A percentile compares a stretch with the other conserved stretches of the same genome.
Conservation (phyloP, 2,888 invertebrate species). For the Rhingia rostrata region DNA sequence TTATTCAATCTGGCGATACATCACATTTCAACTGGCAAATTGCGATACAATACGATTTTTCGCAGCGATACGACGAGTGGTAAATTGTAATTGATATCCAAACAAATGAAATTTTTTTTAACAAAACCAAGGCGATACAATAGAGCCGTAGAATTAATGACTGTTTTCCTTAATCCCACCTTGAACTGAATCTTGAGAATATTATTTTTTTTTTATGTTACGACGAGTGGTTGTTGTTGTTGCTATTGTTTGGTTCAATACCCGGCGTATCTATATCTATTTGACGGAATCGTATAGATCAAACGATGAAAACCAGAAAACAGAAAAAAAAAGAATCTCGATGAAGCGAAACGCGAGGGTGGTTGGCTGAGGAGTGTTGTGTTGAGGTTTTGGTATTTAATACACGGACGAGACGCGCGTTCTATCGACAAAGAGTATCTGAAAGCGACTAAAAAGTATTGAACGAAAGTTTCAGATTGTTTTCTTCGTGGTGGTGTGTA, state of each 20-base stretch:
- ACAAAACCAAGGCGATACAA: slow-evolving; percentile 1
- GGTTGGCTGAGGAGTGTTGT: slow-evolving; percentile 41
- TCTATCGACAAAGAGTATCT: slow-evolving; percentile 74
- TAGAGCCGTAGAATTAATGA: slow-evolving; percentile 10
- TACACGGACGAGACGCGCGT: slow-evolving; percentile 63
- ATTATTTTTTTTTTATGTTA: slow-evolving; percentile 18
- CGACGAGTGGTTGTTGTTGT: slow-evolving; percentile 9
- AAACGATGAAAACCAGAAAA: background rate
- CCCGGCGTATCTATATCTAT: slow-evolving; percentile 53
- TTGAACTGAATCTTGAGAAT: slow-evolving; percentile 41
- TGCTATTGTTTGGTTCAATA: slow-evolving; percentile 63
- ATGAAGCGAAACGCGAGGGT: slow-evolving; percentile 54
- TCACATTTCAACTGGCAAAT: slow-evolving; percentile 12
- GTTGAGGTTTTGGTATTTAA: slow-evolving; percentile 17
- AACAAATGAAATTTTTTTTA: slow-evolving; percentile 2
- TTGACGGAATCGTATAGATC: slow-evolving; percentile 13
- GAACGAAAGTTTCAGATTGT: slow-evolving; percentile 69
- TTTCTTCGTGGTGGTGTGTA: slow-evolving; percentile 71
- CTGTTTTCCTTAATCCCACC: slow-evolving; percentile 43
- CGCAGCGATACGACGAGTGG: slow-evolving; percentile 22
- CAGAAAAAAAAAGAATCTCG: too few relatives aligned
- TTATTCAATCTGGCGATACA: slow-evolving; percentile 40
- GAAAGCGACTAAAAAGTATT: slow-evolving; percentile 74
- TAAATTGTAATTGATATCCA: slow-evolving; percentile 40
- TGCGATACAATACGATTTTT: slow-evolving; percentile 12